Conservation (phyloP, 1,140 invertebrate species). For the Microplitis demolitor region DNA sequence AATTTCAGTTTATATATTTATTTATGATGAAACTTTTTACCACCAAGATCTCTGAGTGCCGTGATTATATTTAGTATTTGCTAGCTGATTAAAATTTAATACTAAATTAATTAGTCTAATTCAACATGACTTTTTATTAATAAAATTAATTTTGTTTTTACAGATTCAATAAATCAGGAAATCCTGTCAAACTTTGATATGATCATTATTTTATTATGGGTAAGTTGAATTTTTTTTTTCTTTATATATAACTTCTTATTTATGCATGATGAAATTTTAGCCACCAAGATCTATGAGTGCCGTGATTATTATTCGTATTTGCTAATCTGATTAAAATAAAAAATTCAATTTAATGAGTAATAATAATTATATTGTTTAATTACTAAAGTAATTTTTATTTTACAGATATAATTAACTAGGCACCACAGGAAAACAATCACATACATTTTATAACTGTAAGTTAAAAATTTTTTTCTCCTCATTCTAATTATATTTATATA, state of each 20-base stretch:
- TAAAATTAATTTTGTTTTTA: not conserved
- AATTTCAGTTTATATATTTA: not conserved
- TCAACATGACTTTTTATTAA: not conserved
- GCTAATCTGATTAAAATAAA: constrained; percentile 1
- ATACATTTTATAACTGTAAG: too few species aligned
- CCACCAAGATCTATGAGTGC: constrained; percentile 33
- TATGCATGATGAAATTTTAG: constrained; percentile 18
- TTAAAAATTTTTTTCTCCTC: too few species aligned
- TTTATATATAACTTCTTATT: not conserved
- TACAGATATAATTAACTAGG: too few species aligned
- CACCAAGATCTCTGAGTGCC: constrained; percentile 33
- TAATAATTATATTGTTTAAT: too few species aligned
- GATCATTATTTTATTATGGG: not conserved
- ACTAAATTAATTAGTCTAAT: too few species aligned
- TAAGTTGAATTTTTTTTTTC: too few species aligned
- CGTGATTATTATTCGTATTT: constrained; percentile 27
- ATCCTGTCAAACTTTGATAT: not conserved
- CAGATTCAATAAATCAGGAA: not conserved
- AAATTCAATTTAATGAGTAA: too few species aligned
- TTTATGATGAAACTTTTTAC: constrained; percentile 19
- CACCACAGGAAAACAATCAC: too few species aligned
- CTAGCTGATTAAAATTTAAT: not conserved
- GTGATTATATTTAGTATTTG: constrained; percentile 28
- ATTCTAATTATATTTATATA: not conserved
- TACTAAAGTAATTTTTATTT: too few species aligned